phyloP scores from a whole-genome alignment of 2,797 vertebrate species.

The Gambelia wislizenii region DNA sequence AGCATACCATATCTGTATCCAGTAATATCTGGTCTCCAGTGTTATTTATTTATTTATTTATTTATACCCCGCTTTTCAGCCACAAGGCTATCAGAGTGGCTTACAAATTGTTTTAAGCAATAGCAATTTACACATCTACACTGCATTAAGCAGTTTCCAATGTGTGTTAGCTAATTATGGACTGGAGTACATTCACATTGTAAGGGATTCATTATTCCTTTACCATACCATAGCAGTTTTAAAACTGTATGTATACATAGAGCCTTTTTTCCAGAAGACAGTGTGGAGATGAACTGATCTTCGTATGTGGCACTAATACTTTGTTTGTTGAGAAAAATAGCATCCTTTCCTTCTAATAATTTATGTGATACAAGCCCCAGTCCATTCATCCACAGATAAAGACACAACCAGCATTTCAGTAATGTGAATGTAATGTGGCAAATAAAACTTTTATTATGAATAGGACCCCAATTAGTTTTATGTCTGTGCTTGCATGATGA shows the following conservation, averaged over 20 bases:
- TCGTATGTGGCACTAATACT: neutral
- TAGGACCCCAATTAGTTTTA: conserved; percentile 28
- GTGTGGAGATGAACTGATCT: neutral
- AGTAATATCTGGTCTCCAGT: too few species aligned
- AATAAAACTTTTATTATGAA: conserved; percentile 40
- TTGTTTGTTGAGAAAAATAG: neutral
- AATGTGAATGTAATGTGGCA: conserved; percentile 26
- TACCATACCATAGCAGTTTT: neutral
- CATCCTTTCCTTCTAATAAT: neutral
- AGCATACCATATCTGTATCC: neutral
- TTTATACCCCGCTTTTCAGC: too few species aligned
- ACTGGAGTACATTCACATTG: neutral
- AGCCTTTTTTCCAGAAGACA: neutral
- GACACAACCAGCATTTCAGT: conserved; percentile 30
- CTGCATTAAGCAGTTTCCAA: too few species aligned
- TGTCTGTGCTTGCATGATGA: neutral
- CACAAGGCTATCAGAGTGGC: too few species aligned
- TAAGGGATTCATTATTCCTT: conserved; percentile 1
- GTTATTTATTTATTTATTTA: too few species aligned
- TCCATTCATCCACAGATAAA: conserved; percentile 9
- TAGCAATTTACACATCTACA: too few species aligned
- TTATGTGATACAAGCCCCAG: conserved; percentile 14
- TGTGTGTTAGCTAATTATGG: too few species aligned
- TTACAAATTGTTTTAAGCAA: too few species aligned
- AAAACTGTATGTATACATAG: conserved; percentile 8